Base-by-base conservation (phyloP, 2,888 invertebrate genomes). In the Drosophila villosipedis region DNA sequence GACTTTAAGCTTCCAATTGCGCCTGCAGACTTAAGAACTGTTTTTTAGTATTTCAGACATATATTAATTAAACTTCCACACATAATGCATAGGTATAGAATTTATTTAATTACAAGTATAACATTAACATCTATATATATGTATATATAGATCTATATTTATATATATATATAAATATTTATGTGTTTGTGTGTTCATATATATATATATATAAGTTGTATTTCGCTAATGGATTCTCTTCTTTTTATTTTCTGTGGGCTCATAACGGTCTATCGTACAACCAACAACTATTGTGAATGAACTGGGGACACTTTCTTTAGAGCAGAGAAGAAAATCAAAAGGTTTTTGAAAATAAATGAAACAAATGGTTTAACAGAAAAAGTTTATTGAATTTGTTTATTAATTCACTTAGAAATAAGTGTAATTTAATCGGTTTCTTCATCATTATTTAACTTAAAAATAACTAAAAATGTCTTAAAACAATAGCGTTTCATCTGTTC, bases 391-490 rank as follows among this genome's bases (percentile, higher is more conserved):
- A 83, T 83, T 83, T 70, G 74, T 78, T 82, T 80, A 82, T 79
- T 73, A 80, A 83, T 79, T 82, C 83, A 84, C 84, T 83, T 86
- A 83, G 83, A 90, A 86, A 80, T 87, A 88, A 88, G 73, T 85
- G 85, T 85, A 85, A 83, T 85, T 85, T 88, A 78, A 88, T 85
- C 75, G 78, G 71, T 81, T 85, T 87, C 78, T 83, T 86, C 85
- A 83, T 84, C 77, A 87, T 77, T 78, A 87, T 75, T 78, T 89
- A 91, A 91, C 87, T 91, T 90, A 91, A 89, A 89, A 85, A 84
- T 90, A 85, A 89, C 89, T 87, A 87, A 87, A 89, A 89, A 87
- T 89, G 84, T 84, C 89, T 89, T 89, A 89, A 89, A 82, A 80
- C 78, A 80, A 80, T 83, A 87, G 85, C 88, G 84, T 76, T 88